phyloP scores from a whole-genome alignment of 2,888 invertebrate genomes.

The Dynastes grantii region DNA sequence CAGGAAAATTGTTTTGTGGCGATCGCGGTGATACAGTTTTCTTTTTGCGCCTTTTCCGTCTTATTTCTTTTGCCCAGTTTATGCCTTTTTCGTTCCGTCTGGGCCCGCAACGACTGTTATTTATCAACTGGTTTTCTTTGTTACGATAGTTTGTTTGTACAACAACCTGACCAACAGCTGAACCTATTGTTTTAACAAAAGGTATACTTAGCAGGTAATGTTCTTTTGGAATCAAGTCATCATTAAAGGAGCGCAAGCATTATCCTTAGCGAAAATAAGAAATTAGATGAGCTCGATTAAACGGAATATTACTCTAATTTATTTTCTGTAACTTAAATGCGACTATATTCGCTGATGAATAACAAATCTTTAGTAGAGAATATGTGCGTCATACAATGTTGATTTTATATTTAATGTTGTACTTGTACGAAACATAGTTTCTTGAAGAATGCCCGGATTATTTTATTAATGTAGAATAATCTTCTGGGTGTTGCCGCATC shows the following conservation, averaged over 20 bases:
- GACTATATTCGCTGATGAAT: neutral
- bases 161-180: constrained; percentile 28
- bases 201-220: constrained; percentile 43
- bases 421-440: too few relatives aligned
- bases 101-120: constrained; percentile 26
- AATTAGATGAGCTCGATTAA: constrained; percentile 29
- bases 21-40: constrained; percentile 30
- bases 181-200: constrained; percentile 42
- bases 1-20: constrained; percentile 35
- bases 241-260: constrained; percentile 32
- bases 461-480: too few relatives aligned
- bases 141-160: constrained; percentile 41
- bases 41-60: constrained; percentile 19
- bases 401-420: too few relatives aligned
- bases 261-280: constrained; percentile 41
- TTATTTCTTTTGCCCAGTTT: neutral
- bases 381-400: too few relatives aligned
- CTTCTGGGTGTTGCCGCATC: too few relatives aligned
- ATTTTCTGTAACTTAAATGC: neutral
- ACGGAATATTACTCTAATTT: neutral
- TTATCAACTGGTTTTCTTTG: constrained; percentile 46
- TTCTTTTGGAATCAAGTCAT: constrained; percentile 41
- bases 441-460: too few relatives aligned
- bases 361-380: too few relatives aligned
- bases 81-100: constrained; percentile 21